Evolutionary conservation across 2,797 vertebrate species (phyloP).

Genomic region (Scomberomorus guttatus): DNA sequence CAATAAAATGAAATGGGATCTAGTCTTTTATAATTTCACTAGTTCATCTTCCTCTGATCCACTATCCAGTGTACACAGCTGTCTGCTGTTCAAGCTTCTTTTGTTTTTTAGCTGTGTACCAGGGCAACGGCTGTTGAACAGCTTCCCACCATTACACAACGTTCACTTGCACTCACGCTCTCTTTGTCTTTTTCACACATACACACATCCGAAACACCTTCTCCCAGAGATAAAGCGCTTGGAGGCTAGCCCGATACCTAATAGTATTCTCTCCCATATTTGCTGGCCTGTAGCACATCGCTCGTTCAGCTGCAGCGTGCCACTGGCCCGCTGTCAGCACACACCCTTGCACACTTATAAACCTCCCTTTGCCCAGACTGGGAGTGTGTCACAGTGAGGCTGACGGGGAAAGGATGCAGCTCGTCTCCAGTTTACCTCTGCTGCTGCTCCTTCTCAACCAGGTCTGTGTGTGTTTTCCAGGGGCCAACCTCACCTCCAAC

Average conservation of each 20-base stretch:
- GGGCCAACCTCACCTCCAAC: conserved; percentile 92
- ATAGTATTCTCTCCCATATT: conserved; percentile 72
- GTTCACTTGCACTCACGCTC: conserved; percentile 75
- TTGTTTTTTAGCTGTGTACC: conserved; percentile 69
- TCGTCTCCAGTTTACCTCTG: conserved; percentile 65
- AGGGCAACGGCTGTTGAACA: conserved; percentile 81
- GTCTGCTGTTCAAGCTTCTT: conserved; percentile 64
- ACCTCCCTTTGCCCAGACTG: conserved; percentile 76
- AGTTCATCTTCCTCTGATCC: conserved; percentile 51
- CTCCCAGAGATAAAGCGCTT: conserved; percentile 80
- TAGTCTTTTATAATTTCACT: conserved; percentile 43
- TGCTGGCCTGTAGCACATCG: conserved; percentile 79
- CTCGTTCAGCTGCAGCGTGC: conserved; percentile 74
- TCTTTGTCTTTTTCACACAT: conserved; percentile 74
- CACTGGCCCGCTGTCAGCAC: conserved; percentile 79
- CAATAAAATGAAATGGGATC: conserved; percentile 57
- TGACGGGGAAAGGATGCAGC: conserved; percentile 81
- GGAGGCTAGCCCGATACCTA: conserved; percentile 74
- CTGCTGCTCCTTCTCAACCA: conserved; percentile 78
- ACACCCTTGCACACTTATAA: conserved; percentile 82
- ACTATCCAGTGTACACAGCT: conserved; percentile 68
- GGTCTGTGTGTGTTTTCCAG: conserved; percentile 85
- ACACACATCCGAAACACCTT: conserved; percentile 80
- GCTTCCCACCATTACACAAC: conserved; percentile 83
- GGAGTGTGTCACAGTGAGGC: conserved; percentile 75